Conservation (phyloP, 2,797 vertebrate genomes). For the Smutsia temminckii region DNA sequence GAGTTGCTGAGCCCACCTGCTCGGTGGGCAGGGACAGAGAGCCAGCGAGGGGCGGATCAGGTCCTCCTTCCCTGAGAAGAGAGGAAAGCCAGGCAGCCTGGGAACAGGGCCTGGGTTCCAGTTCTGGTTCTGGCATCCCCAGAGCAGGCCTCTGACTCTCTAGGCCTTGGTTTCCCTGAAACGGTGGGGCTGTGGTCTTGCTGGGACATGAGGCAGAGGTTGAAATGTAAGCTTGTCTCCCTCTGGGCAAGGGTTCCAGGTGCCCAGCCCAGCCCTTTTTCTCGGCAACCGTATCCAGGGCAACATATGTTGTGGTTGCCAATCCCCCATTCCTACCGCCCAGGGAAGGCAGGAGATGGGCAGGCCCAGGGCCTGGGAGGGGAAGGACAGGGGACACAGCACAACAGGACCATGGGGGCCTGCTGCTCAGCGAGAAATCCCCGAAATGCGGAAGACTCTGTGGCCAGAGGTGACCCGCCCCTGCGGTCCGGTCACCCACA, state of each 20-base stretch:
- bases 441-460: not conserved
- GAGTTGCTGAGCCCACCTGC: not conserved
- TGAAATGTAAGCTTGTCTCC: not conserved
- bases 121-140: not conserved
- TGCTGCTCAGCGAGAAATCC: not conserved
- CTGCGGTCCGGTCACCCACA: not conserved
- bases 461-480: constrained; percentile 46
- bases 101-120: not conserved
- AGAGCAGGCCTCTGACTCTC: not conserved
- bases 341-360: constrained; percentile 11
- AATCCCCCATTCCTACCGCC: constrained; percentile 36
- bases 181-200: not conserved
- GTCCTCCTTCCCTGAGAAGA: not conserved
- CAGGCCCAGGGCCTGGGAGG: not conserved
- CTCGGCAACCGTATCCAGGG: constrained; percentile 62
- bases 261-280: constrained; percentile 43
- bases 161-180: not conserved
- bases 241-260: not conserved
- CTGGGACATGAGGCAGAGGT: not conserved
- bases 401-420: constrained; percentile 55
- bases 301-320: constrained; percentile 64
- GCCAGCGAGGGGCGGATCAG: not conserved
- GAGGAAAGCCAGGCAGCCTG: not conserved
- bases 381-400: not conserved
- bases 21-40: not conserved